phyloP scores from a whole-genome alignment of 2,888 invertebrate genomes.

The Lepidonotus clava region DNA sequence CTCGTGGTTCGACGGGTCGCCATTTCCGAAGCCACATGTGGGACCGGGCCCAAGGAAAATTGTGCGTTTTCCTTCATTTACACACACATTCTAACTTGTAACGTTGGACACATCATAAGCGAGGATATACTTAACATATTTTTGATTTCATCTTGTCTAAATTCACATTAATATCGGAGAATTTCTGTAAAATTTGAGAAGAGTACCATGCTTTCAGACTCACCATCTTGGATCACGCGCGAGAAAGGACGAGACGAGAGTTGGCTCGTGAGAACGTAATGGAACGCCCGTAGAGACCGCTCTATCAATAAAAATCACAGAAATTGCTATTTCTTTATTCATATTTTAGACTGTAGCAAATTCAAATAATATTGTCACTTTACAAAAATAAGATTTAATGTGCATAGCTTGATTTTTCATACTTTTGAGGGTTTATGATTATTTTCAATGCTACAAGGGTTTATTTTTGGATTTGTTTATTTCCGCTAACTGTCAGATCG shows the following conservation, averaged over 20 bases:
- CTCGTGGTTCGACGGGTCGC: background rate
- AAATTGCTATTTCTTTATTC: background rate
- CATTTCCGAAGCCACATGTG: background rate
- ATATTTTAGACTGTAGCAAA: background rate
- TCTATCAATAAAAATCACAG: background rate
- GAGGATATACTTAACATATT: no score
- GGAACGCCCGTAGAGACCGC: conserved; percentile 6
- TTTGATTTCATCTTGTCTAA: no score
- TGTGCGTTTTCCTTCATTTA: no score
- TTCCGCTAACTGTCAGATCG: background rate
- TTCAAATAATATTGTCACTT: background rate
- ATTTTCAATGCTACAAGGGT: background rate
- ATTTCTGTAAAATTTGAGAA: background rate
- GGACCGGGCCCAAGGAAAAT: no score
- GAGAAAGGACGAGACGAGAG: conserved; percentile 52
- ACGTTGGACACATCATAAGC: no score
- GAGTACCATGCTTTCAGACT: background rate
- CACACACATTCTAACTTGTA: no score
- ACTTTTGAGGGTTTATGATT: background rate
- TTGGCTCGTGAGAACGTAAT: background rate
- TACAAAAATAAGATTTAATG: background rate
- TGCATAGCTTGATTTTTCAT: background rate
- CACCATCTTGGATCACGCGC: conserved; percentile 53
- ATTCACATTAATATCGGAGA: background rate
- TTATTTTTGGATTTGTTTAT: conserved; percentile 18